phyloP scores from a whole-genome alignment of 1,140 invertebrate species.

The Drosophila paulistorum region DNA sequence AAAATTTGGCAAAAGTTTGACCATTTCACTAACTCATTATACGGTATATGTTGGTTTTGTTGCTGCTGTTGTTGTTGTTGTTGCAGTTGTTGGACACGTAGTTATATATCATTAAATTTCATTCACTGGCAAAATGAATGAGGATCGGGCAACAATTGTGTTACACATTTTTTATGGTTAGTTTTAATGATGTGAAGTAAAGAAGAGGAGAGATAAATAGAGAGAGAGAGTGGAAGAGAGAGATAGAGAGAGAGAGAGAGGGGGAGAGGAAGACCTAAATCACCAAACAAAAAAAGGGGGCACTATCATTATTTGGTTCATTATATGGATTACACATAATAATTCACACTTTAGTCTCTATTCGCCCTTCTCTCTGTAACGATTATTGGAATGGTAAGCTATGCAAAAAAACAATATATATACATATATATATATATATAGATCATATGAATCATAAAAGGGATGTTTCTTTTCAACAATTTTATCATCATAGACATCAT shows the following conservation, averaged over 20 bases:
- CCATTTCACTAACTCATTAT: constrained; percentile 51
- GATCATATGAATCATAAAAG: too few species aligned
- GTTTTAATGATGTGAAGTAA: constrained; percentile 5
- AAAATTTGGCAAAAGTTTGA: constrained; percentile 12
- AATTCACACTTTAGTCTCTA: background rate
- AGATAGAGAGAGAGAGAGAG: background rate
- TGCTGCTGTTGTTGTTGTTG: too few species aligned
- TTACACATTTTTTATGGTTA: constrained; percentile 9
- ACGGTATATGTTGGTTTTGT: constrained; percentile 24
- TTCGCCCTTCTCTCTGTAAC: too few species aligned
- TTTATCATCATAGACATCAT: too few species aligned
- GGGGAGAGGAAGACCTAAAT: background rate
- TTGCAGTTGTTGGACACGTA: background rate
- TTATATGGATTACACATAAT: constrained; percentile 31
- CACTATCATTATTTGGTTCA: constrained; percentile 50
- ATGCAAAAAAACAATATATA: too few species aligned
- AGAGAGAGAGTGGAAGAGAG: too few species aligned
- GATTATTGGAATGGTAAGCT: too few species aligned
- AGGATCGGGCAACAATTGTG: constrained; percentile 49
- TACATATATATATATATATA: too few species aligned
- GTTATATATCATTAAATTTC: constrained; percentile 54
- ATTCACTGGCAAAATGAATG: constrained; percentile 73
- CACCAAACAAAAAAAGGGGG: background rate
- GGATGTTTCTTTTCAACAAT: too few species aligned
- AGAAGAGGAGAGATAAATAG: background rate